A percentile compares a stretch with the other conserved stretches of the same genome.
phyloP scores from a whole-genome alignment of 2,797 vertebrate genomes.

The Uromys caudimaculatus region DNA sequence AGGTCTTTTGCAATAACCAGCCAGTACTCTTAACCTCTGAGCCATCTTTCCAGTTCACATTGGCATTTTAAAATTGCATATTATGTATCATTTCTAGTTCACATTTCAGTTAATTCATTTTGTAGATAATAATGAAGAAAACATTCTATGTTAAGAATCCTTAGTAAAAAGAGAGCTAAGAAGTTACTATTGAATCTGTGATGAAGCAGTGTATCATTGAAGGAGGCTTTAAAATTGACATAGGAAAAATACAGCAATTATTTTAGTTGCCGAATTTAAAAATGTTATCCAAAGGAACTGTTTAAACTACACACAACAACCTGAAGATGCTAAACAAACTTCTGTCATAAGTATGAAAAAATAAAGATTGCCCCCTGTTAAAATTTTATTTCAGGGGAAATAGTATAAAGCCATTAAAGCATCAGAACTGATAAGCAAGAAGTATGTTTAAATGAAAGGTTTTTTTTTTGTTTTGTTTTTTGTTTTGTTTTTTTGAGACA shows the following conservation, averaged over 20 bases:
- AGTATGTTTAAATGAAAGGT: constrained; percentile 82
- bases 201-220: constrained; percentile 9
- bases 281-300: not conserved
- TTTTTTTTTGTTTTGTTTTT: no score
- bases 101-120: constrained; percentile 56
- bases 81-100: constrained; percentile 1
- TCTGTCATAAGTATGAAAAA: constrained; percentile 2
- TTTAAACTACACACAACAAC: constrained; percentile 59
- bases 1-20: not conserved
- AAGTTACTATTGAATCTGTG: constrained; percentile 14
- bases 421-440: constrained; percentile 78
- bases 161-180: not conserved
- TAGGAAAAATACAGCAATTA: constrained; percentile 50
- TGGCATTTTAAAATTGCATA: not conserved
- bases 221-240: constrained; percentile 40
- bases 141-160: constrained; percentile 40
- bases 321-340: constrained; percentile 25
- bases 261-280: constrained; percentile 62
- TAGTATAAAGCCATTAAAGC: constrained; percentile 72
- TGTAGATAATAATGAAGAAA: constrained; percentile 40
- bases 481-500: not conserved
- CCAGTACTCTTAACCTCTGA: not conserved
- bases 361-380: constrained; percentile 61
- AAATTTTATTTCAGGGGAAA: constrained; percentile 77
- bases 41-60: not conserved